phyloP scores from a whole-genome alignment of 30 jellyfish, hydroid and myxozoan species.

The Morbakka virulenta region DNA sequence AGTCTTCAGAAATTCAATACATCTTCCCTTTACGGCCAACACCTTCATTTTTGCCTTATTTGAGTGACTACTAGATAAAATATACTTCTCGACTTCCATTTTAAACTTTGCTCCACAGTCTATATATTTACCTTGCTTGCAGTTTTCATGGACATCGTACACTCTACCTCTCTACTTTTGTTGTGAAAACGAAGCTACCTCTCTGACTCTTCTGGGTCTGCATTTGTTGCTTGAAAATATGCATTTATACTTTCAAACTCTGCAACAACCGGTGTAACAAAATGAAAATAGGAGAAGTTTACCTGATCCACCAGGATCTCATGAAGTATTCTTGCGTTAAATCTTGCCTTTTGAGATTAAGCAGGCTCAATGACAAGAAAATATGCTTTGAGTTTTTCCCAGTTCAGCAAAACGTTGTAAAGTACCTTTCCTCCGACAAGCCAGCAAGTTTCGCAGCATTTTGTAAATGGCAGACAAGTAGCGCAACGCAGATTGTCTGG shows the following conservation, averaged over 20 bases:
- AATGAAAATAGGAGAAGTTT: constrained; percentile 33
- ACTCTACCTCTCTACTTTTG: constrained; percentile 30
- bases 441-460: too few relatives aligned
- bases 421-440: too few relatives aligned
- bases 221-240: too few relatives aligned
- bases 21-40: constrained; percentile 35
- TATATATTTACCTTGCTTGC: too few relatives aligned
- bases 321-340: constrained; percentile 41
- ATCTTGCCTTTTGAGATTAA: constrained; percentile 9
- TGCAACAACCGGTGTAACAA: constrained; percentile 55
- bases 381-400: too few relatives aligned
- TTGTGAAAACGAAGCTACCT: constrained; percentile 21
- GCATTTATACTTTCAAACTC: too few relatives aligned
- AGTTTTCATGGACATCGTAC: constrained; percentile 9
- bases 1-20: constrained; percentile 16
- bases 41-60: not conserved
- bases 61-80: not conserved
- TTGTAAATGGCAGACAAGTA: constrained; percentile 17
- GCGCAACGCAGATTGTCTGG: too few relatives aligned
- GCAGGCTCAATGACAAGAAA: constrained; percentile 37
- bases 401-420: too few relatives aligned
- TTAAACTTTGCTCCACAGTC: constrained; percentile 48
- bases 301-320: constrained; percentile 45
- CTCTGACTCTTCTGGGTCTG: too few relatives aligned
- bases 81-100: constrained; percentile 21